phyloP scores from a whole-genome alignment of 2,797 vertebrate species.

The Pseudochirops corinnae region DNA sequence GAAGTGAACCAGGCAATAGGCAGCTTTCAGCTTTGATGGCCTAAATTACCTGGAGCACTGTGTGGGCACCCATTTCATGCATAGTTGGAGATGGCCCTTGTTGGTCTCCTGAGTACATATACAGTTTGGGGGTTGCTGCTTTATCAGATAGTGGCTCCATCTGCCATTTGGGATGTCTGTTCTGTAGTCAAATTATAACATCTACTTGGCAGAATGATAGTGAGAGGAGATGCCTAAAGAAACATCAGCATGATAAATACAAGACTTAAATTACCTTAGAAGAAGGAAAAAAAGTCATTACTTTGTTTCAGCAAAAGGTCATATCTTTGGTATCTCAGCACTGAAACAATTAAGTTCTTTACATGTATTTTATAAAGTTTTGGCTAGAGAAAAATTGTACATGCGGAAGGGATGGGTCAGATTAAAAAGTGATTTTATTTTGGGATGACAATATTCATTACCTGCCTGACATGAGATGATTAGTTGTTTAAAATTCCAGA shows the following conservation, averaged over 20 bases:
- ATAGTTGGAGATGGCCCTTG: neutral
- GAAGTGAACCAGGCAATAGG: neutral
- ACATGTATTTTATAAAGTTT: neutral
- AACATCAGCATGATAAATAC: neutral
- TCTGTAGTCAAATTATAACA: neutral
- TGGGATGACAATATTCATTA: neutral
- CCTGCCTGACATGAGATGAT: neutral
- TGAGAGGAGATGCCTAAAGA: neutral
- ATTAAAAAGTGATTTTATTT: neutral
- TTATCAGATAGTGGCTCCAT: neutral
- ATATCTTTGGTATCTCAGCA: neutral
- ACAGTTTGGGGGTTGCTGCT: neutral
- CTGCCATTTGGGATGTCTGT: constrained; percentile 1
- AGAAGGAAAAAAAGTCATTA: constrained; percentile 10
- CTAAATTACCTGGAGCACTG: neutral
- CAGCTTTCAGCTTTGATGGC: neutral
- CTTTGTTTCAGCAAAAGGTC: constrained; percentile 8
- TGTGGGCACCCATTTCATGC: neutral
- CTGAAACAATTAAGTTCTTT: neutral
- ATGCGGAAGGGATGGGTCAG: neutral
- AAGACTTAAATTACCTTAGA: neutral
- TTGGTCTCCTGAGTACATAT: neutral
- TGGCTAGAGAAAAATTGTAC: neutral
- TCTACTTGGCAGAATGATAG: neutral
- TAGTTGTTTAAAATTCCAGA: constrained; percentile 53